A percentile compares a stretch with the other conserved stretches of the same genome.
These are phyloP conservation scores for Zaprionus capensis DNA, from an alignment of 1,140 invertebrate genomes.

Conservation along the genomic window DNA sequence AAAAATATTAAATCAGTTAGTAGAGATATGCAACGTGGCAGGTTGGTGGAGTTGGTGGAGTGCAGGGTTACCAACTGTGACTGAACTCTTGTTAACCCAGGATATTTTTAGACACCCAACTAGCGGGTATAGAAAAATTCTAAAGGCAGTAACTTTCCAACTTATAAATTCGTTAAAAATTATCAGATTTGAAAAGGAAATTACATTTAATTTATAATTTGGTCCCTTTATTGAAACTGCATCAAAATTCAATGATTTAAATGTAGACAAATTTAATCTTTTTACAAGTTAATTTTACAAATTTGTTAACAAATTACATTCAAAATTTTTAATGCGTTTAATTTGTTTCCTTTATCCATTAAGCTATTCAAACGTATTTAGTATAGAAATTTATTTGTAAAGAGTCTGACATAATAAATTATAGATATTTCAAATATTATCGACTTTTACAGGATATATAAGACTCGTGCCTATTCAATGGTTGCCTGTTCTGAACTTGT, in stretches of 20 bases:
- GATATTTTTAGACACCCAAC: neutral
- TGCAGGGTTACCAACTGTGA: neutral
- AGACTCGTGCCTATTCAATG: neutral
- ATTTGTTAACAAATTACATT: neutral
- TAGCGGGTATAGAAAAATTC: too few relatives aligned
- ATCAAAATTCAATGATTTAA: neutral
- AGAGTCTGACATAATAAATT: fast-evolving
- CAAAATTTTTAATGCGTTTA: neutral
- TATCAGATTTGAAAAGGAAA: neutral
- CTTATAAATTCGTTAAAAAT: neutral
- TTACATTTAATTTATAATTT: neutral
- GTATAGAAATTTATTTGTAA: neutral
- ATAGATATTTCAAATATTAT: neutral
- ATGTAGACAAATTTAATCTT: too few relatives aligned
- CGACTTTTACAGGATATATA: neutral
- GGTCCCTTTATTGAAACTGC: neutral
- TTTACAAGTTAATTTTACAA: too few relatives aligned
- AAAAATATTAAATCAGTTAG: neutral
- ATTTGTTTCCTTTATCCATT: neutral
- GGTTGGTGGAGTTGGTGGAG: neutral
- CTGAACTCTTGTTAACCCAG: too few relatives aligned
- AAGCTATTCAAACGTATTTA: neutral
- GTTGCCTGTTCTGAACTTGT: neutral
- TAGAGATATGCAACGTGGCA: neutral
- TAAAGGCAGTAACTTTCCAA: too few relatives aligned